Conservation (phyloP, 2,113 vertebrate genomes). For the Myiagra hebetior region DNA sequence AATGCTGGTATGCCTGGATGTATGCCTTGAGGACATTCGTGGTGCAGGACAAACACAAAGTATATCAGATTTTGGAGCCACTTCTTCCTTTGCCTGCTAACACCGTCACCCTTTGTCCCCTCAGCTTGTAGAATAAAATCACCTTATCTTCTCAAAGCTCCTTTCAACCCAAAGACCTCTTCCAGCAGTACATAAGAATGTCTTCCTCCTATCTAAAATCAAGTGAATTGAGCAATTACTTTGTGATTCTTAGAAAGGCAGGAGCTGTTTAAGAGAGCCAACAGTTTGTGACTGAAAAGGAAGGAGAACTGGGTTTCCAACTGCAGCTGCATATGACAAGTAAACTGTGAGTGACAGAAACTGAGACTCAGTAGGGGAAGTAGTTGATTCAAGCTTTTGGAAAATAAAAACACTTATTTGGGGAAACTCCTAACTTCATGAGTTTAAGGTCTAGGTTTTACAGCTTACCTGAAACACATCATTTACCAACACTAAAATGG, state of each 20-base stretch:
- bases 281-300: not conserved
- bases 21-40: not conserved
- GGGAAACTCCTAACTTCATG: not conserved
- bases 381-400: not conserved
- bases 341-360: not conserved
- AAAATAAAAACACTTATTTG: not conserved
- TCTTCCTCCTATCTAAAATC: not conserved
- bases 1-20: not conserved
- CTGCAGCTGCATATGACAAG: not conserved
- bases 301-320: not conserved
- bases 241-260: not conserved
- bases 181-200: not conserved
- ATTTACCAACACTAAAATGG: not conserved
- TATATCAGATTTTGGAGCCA: not conserved
- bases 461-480: not conserved
- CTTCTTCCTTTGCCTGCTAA: not conserved
- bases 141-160: not conserved
- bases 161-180: not conserved
- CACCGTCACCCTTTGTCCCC: not conserved
- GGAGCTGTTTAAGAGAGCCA: not conserved
- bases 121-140: not conserved
- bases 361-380: not conserved
- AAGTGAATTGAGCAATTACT: not conserved
- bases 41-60: not conserved
- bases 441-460: not conserved